Base-by-base conservation (phyloP, 1,140 invertebrate genomes). In the Chironomus tepperi region DNA sequence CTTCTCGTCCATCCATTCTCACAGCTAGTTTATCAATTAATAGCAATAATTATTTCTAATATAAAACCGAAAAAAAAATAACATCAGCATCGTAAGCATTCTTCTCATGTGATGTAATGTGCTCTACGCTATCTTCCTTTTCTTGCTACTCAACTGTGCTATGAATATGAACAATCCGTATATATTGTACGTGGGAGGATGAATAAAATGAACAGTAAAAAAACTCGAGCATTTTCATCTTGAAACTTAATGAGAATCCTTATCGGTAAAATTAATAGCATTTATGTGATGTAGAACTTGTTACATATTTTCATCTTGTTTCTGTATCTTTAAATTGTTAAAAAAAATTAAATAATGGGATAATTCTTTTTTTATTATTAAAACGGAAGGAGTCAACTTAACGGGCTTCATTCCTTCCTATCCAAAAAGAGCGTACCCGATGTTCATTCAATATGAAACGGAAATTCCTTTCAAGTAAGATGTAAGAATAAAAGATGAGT, bases 1-100 rank as follows among this genome's bases (percentile, higher is more conserved):
- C 10, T 12, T 57, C 2, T 47, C 43, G 8, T 47, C 15, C 43
- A 47, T 47, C n/a, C 12, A 18, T 70, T 18, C 16, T 70, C 65
- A 70, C 65, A 70, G 65, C 65, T 70, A 18, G 65, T 70, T 70
- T 70, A 70, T 70, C 65, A 70, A 70, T 70, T 70, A 70, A 70
- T 70, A 70, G 65, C 65, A 16, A 70, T 70, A 70, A 70, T 70
- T 70, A 57, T 57, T 70, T 70, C 19, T 57, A 57, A 57, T 57
- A 57, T 12, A n/a, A n/a, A 57, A 12, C 47, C 47, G 47, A 57
- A n/a, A n/a, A 10, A n/a, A n/a, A 57, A 57, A 57, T 12, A 57
- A n/a, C 47, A 12, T 1, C 9, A 34, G 24, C 24, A 34, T 34
- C 24, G 24, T 34, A 34, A 34, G 24, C 24, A 34, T 34, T 34